Conservation (phyloP, 2,888 invertebrate genomes). For the Furcula furcula region DNA sequence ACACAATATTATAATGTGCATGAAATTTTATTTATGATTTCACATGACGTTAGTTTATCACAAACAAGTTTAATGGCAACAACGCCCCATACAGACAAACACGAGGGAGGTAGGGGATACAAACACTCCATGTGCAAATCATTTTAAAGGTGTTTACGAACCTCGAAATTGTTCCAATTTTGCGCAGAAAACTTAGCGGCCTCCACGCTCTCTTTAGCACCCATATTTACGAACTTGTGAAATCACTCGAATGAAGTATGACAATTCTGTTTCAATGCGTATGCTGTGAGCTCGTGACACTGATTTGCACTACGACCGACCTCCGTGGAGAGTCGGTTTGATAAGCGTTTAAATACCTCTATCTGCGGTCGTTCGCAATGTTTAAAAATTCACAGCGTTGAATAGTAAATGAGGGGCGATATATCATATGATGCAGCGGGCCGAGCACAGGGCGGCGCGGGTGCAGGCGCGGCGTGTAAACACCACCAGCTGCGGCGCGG, state of each 20-base stretch:
- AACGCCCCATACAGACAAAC: constrained; percentile 62
- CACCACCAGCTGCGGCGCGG: constrained; percentile 69
- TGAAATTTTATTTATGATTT: constrained; percentile 47
- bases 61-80: constrained; percentile 46
- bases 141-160: constrained; percentile 81
- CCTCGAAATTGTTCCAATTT: constrained; percentile 91
- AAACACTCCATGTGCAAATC: constrained; percentile 80
- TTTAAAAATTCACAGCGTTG: constrained; percentile 75
- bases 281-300: constrained; percentile 74
- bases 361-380: constrained; percentile 66
- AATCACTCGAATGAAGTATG: constrained; percentile 76
- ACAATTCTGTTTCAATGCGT: constrained; percentile 71
- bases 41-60: constrained; percentile 40
- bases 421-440: constrained; percentile 66
- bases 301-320: constrained; percentile 71
- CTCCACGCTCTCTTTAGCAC: constrained; percentile 91
- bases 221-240: constrained; percentile 83
- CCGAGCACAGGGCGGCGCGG: constrained; percentile 47
- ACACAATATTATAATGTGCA: constrained; percentile 60
- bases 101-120: constrained; percentile 69
- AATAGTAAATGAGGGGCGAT: constrained; percentile 74
- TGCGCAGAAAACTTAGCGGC: constrained; percentile 91
- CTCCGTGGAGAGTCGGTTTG: constrained; percentile 64
- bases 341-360: constrained; percentile 76
- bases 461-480: constrained; percentile 71